Percentiles rank a stretch among this genome's conserved stretches.
phyloP scores from a whole-genome alignment of 2,888 invertebrate species.

The Silvanus unidentatus region DNA sequence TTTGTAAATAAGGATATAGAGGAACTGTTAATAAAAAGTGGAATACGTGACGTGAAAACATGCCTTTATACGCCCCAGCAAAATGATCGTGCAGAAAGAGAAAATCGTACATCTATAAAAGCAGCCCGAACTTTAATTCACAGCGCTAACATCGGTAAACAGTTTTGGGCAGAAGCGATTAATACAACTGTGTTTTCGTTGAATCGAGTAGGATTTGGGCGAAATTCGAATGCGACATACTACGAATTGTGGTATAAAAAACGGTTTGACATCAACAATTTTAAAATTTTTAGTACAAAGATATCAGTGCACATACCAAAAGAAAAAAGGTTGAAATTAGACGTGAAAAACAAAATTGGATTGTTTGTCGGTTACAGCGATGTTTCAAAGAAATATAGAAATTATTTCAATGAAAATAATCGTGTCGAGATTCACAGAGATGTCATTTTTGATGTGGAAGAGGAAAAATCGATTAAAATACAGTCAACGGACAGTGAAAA shows the following conservation, averaged over 20 bases:
- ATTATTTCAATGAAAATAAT: slow-evolving; percentile 17
- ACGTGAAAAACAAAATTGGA: slow-evolving; percentile 30
- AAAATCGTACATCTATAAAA: slow-evolving; percentile 32
- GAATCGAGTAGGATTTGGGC: slow-evolving; percentile 20
- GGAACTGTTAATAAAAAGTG: slow-evolving; percentile 16
- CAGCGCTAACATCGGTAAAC: slow-evolving; percentile 5
- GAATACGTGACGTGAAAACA: slow-evolving; percentile 22
- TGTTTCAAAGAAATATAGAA: slow-evolving; percentile 17
- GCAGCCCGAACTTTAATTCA: slow-evolving; percentile 20
- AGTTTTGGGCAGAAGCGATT: slow-evolving; percentile 35
- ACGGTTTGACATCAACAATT: slow-evolving; percentile 31
- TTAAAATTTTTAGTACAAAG: slow-evolving; percentile 36
- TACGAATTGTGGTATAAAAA: slow-evolving; percentile 35
- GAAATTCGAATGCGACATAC: slow-evolving; percentile 25
- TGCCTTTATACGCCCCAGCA: slow-evolving; percentile 22
- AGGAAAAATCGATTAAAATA: too few relatives aligned
- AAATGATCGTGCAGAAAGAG: slow-evolving; percentile 32
- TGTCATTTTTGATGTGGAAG: slow-evolving; percentile 12
- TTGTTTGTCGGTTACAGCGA: slow-evolving; percentile 39
- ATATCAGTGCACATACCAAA: slow-evolving; percentile 36
- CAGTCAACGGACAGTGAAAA: too few relatives aligned
- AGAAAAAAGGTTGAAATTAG: slow-evolving; percentile 32
- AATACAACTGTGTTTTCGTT: slow-evolving; percentile 21
- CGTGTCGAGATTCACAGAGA: slow-evolving; percentile 17
- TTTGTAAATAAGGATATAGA: slow-evolving; percentile 16